Percentiles rank a stretch among this genome's conserved stretches.
Evolutionary conservation across 2,797 vertebrate genomes (phyloP).

Genomic region (Argya squamiceps): DNA sequence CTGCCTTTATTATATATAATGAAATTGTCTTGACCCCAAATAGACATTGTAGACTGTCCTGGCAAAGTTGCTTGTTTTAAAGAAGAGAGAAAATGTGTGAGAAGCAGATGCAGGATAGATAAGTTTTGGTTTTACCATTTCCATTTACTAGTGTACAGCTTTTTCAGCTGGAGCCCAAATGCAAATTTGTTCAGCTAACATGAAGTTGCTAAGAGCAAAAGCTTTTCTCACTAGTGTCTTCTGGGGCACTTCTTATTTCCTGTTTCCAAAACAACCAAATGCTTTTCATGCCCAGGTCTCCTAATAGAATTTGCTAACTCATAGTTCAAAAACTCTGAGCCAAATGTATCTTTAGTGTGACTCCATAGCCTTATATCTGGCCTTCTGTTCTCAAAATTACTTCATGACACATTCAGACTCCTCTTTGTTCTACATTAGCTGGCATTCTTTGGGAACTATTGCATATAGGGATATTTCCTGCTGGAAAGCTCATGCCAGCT

Average conservation of each 20-base stretch:
- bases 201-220: constrained; percentile 28
- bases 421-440: neutral
- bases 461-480: neutral
- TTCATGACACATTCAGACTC: neutral
- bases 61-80: neutral
- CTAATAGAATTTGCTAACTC: neutral
- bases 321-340: neutral
- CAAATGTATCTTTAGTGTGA: neutral
- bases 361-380: neutral
- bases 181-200: neutral
- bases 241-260: neutral
- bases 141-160: neutral
- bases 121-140: neutral
- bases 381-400: neutral
- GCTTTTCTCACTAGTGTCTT: constrained; percentile 44
- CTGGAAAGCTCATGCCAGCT: neutral
- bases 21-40: neutral
- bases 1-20: neutral
- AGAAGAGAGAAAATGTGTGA: neutral
- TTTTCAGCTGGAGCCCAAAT: neutral
- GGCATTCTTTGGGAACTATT: neutral
- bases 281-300: neutral
- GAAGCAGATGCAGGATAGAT: neutral
- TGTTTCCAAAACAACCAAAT: constrained; percentile 13
- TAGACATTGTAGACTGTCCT: neutral